Evolutionary conservation across 2,888 invertebrate species (phyloP), one percentile per base, ranked within the genome.

Genomic region (Leptinotarsa juncta): DNA sequence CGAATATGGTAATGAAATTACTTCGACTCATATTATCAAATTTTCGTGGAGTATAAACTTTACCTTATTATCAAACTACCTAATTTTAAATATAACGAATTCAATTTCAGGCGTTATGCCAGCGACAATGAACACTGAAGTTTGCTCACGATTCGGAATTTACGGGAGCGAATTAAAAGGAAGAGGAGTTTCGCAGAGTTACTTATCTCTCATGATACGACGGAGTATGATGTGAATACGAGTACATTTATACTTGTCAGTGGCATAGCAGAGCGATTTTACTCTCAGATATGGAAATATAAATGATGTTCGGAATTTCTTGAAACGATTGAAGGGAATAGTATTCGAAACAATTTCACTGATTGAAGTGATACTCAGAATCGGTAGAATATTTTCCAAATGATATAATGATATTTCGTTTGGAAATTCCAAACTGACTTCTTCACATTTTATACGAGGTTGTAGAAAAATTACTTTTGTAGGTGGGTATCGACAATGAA

Each of bases 1-100:
- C 82, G 83, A 84, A 84, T 84, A 84, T 84, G 84, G 82, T 84
- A 85, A 85, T 84, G 83, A 81, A 84, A 84, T 85, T 85, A 84
- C 83, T 82, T 80, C 80, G 81, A 83, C 81, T 84, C 82, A 83
- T 82, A 84, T 84, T 84, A 85, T 85, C 84, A 83, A 84, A 84
- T 84, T 84, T 83, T 82, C 80, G 80, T 81, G 79, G 82, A 83
- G 81, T 84, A 82, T 83, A 84, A 83, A 84, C 81, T 83, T 83
- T 82, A 79, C 78, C 79, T 82, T 79, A 81, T 82, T 82, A 82
- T 80, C 79, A 80, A 81, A 81, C 81, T 80, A 78, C 71, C 77
- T 80, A 79, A 81, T 81, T 80, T 81, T 77, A 78, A 80, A 81
- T 77, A 78, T 79, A 79, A 79, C 79, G 77, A 79, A 79, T 79